Conservation (phyloP, 2,797 vertebrate species). For the Etheostoma nigrum region DNA sequence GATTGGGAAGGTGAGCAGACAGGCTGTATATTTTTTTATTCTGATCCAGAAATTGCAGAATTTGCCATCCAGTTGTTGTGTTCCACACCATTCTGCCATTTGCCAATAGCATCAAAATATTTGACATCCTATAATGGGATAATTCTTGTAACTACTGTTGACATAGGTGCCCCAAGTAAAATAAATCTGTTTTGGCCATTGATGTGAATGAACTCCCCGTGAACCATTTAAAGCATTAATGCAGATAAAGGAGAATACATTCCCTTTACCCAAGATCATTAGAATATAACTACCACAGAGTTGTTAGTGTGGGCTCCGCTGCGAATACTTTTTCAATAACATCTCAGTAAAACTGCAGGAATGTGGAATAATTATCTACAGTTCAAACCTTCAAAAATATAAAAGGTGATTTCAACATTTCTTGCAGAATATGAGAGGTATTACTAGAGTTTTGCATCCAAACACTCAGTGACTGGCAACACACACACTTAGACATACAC, state of each 20-base stretch:
- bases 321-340: slow-evolving; percentile 32
- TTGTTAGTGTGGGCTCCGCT: slow-evolving; percentile 42
- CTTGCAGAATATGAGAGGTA: slow-evolving; percentile 20
- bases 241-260: slow-evolving; percentile 75
- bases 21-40: slow-evolving; percentile 71
- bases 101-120: slow-evolving; percentile 83
- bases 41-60: slow-evolving; percentile 75
- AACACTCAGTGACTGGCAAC: slow-evolving; percentile 1
- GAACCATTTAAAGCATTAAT: slow-evolving; percentile 76
- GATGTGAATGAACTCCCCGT: slow-evolving; percentile 81
- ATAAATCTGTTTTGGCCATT: slow-evolving; percentile 81
- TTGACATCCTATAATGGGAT: slow-evolving; percentile 83
- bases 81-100: slow-evolving; percentile 74
- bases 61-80: slow-evolving; percentile 75
- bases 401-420: slow-evolving; percentile 41
- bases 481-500: slow-evolving; percentile 20
- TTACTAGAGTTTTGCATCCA: slow-evolving; percentile 33
- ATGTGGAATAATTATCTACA: slow-evolving; percentile 39
- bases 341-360: slow-evolving; percentile 42
- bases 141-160: slow-evolving; percentile 83
- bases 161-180: slow-evolving; percentile 83
- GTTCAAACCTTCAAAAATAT: slow-evolving; percentile 26
- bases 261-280: slow-evolving; percentile 49
- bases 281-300: slow-evolving; percentile 49
- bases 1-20: slow-evolving; percentile 78